Base-by-base conservation (phyloP, 2,888 invertebrate genomes). In the Vesta saturnalis region DNA sequence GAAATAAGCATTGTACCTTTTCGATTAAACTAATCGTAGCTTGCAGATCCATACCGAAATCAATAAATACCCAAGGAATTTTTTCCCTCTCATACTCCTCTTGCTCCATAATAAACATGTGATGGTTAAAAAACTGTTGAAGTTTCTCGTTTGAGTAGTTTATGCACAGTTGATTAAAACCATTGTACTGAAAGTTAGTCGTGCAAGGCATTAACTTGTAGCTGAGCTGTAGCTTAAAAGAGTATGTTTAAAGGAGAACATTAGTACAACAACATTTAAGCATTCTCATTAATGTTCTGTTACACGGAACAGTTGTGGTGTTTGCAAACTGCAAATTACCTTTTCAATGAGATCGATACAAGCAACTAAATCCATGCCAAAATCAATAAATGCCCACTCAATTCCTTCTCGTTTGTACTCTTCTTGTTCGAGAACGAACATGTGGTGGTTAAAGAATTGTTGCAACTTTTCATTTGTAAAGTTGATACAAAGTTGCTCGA, bases 61-160 rank as follows among this genome's bases (percentile, higher is more conserved):
- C 96, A 85, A 97, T 96, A 86, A 96, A 96, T 78, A 89, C 91
- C 96, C 96, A 96, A 79, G 88, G 87, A 83, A 96, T 94, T 80
- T 94, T 94, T 87, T 96, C 95, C 80, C 93, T 89, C 86, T 94
- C 94, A 88, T 96, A 96, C 83, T 96, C 95, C 85, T 96, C 96
- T 89, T 96, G 96, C 87, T 96, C 96, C 86, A 96, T 88, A 78
- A 96, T 92, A 87, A 96, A 96, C 96, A 96, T 96, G 88, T 94
- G 92, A 85, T 96, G 95, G 86, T 96, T 96, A 91, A 96, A 96
- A 89, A 94, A 96, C 84, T 96, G 96, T 86, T 96, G 96, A 79
- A 96, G 89, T 86, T 94, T 94, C 88, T 96, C 96, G 85, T 96
- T 96, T 82, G 95, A 94, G 89, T 95, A 96, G 89, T 96, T 96